phyloP scores from a whole-genome alignment of 2,797 vertebrate species.

The Oophaga sylvatica region DNA sequence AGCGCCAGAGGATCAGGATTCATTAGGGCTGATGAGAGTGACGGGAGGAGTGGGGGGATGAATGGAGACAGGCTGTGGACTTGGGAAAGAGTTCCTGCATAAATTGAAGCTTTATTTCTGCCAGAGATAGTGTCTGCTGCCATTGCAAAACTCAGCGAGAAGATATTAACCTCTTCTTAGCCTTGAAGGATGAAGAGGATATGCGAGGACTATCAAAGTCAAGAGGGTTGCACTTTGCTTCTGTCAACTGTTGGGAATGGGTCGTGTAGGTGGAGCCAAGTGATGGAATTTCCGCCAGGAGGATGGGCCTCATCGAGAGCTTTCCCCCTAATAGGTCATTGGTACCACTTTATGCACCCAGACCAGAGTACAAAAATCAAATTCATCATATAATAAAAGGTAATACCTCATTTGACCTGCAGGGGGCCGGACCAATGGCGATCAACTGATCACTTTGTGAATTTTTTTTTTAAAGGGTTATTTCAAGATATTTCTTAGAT shows the following conservation, averaged over 20 bases:
- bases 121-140: constrained; percentile 19
- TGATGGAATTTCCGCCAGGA: not conserved
- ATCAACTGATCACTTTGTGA: too few relatives aligned
- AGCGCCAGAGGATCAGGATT: constrained; percentile 52
- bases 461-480: too few relatives aligned
- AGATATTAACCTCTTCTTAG: not conserved
- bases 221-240: not conserved
- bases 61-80: constrained; percentile 26
- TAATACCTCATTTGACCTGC: too few relatives aligned
- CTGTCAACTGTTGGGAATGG: not conserved
- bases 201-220: not conserved
- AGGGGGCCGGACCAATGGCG: too few relatives aligned
- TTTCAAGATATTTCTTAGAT: not conserved
- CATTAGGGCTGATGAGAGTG: constrained; percentile 58
- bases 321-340: too few relatives aligned
- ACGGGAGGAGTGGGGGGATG: constrained; percentile 5
- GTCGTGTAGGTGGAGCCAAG: not conserved
- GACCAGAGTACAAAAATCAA: too few relatives aligned
- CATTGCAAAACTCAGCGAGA: not conserved
- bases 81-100: constrained; percentile 42
- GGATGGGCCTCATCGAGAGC: too few relatives aligned
- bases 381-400: too few relatives aligned
- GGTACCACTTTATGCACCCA: too few relatives aligned
- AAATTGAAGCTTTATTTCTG: constrained; percentile 39
- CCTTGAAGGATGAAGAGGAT: too few relatives aligned